These are phyloP conservation scores for Lysiphlebus fabarum DNA, from an alignment of 1,140 invertebrate genomes.

Conservation along the genomic window DNA sequence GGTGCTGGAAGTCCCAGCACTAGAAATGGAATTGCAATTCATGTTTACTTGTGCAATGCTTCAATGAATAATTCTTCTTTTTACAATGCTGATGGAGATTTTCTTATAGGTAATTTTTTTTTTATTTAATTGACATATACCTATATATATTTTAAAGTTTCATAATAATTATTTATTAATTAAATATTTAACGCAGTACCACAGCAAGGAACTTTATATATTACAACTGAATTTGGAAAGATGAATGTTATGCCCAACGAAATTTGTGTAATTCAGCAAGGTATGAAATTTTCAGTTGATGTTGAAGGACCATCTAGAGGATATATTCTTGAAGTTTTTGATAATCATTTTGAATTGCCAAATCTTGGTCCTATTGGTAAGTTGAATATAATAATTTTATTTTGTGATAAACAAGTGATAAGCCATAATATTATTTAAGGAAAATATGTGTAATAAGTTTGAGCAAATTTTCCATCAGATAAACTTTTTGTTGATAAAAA, in stretches of 20 bases:
- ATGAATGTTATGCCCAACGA: conserved; percentile 87
- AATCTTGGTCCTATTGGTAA: conserved; percentile 92
- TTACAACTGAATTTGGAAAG: conserved; percentile 93
- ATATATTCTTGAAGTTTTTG: conserved; percentile 94
- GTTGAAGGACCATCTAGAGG: conserved; percentile 79
- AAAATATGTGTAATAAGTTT: no score
- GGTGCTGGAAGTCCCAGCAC: conserved; percentile 86
- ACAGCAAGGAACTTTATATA: conserved; percentile 79
- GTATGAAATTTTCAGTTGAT: conserved; percentile 86
- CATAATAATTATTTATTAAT: no score
- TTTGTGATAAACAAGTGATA: not conserved
- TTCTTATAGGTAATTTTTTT: conserved; percentile 82
- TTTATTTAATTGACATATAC: not conserved
- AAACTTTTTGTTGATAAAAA: no score
- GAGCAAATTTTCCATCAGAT: no score
- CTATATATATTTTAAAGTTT: not conserved
- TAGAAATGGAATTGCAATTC: conserved; percentile 82
- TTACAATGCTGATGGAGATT: conserved; percentile 95
- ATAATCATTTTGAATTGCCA: conserved; percentile 89
- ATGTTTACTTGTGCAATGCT: conserved; percentile 84
- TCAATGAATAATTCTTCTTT: conserved; percentile 85
- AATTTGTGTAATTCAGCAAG: conserved; percentile 95
- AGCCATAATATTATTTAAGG: no score
- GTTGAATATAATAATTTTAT: conserved; percentile 15
- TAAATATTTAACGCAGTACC: conserved; percentile 73